Evolutionary conservation across 2,888 invertebrate species (phyloP), one percentile per base, ranked within the genome.

Genomic region (Lochmaea capreae): DNA sequence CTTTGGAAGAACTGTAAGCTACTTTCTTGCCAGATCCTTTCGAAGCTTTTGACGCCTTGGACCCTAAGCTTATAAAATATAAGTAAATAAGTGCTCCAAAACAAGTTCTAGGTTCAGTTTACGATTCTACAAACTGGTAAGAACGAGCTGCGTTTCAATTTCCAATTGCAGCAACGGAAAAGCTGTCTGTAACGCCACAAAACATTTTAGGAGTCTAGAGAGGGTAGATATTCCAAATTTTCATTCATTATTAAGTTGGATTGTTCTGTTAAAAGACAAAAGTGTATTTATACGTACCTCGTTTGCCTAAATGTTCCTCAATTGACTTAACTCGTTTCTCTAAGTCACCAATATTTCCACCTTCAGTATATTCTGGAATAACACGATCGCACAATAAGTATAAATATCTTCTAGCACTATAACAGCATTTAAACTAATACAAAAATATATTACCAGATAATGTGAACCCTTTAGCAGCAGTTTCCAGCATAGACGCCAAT

Each of bases 401-500:
- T 14, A 14, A 14, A 61, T 42, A 61, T 3, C 18, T 33, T 33
- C 33, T 33, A 33, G 33, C 33, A 33, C 33, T 33, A 33, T 33
- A 39, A 39, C 33, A 39, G 3, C 1, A 22, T 22, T 22, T 22
- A n/a, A n/a, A n/a, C n/a, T 39, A 11, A 11, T 5, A 5, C 5
- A 26, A 3, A 33, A 18, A 16, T 57, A n/a, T 59, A 18, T 46
- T 43, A 33, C 62, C 26, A 16, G 22, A 12, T 39, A 22, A 52
- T 33, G 43, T 2, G 10, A 46, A 22, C 12, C 49, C 70, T 88
- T 89, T 52, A 14, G 90, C 90, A 14, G 91, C 80, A 77, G 91
- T 91, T 82, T 92, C 90, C 8, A 92, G 86, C 77, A 92, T 86
- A 0, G 89, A 89, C 66, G 90, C 90, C n/a, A 92, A 84, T 83